Base-by-base conservation (phyloP, 2,888 invertebrate genomes). In the Diplolepis rosae region DNA sequence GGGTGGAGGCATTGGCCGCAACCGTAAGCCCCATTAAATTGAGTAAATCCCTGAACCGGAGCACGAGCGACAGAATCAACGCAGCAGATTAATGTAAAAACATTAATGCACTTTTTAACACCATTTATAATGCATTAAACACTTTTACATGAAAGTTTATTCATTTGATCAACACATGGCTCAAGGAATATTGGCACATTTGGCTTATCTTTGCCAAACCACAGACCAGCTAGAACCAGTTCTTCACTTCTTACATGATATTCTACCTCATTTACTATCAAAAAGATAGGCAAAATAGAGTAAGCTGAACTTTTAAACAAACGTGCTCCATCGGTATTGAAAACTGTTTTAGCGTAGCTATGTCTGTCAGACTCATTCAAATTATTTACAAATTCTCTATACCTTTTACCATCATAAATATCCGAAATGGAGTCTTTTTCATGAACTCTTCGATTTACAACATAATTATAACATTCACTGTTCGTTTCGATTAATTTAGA, bases 221-320 rank as follows among this genome's bases (percentile, higher is more conserved):
- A 51, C 28, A 69, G 51, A 5, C 66, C 66, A 28, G 39, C 35
- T 3, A 42, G 28, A 5, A 70, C 18, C 3, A 70, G 7, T 4
- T 52, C 52, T 1, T n/a, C 24, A 4, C 50, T 52, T 28, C 66
- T 45, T 0, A 22, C 18, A 22, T 48, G 6, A 35, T 4, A 7
- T 1, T 56, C 50, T 15, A 70, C 13, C 52, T 70, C 66, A 30
- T 66, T 70, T 9, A 70, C 1, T 18, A 52, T 52, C n/a, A 71
- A 32, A 45, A 30, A 71, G 4, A 71, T 9, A 5, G 71, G 71
- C 71, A 65, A 71, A 9, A 71, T 32, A n/a, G 65, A 68, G n/a
- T 54, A 71, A 13, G 35, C 2, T 0, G 68, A 68, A 15, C 24
- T 32, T 18, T 68, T 48, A 24, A 65, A 71, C 7, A 30, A n/a